Conservation (phyloP, 2,113 vertebrate genomes). For the Stigmatopora nigra region DNA sequence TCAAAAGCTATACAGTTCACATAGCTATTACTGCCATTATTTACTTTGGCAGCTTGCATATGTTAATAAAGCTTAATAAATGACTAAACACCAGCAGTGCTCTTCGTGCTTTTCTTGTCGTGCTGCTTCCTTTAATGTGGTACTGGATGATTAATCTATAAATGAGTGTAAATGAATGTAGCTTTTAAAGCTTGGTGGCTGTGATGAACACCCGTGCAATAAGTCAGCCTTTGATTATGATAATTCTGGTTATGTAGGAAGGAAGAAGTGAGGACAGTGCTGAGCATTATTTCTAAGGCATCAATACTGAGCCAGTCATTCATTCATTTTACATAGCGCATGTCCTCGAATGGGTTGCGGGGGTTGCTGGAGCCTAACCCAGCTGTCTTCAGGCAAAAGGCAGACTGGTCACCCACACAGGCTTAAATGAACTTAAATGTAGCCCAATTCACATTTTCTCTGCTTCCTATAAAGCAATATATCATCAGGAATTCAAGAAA, state of each 20-base stretch:
- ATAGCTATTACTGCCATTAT: neutral
- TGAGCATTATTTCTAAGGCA: conserved; percentile 26
- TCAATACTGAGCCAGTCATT: conserved; percentile 27
- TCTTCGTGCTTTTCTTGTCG: neutral
- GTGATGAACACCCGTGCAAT: neutral
- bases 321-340: conserved; percentile 4
- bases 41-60: conserved; percentile 1
- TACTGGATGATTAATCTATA: conserved; percentile 1
- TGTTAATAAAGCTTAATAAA: neutral
- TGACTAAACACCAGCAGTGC: neutral
- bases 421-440: conserved; percentile 55
- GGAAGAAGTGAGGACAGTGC: neutral
- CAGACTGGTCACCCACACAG: conserved; percentile 38
- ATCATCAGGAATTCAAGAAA: neutral
- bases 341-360: no score
- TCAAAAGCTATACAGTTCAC: neutral
- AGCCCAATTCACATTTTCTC: conserved; percentile 20
- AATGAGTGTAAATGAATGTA: neutral
- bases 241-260: neutral
- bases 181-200: conserved; percentile 3
- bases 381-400: no score
- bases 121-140: conserved; percentile 1
- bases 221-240: neutral
- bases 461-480: neutral
- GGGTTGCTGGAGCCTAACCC: no score